Conservation (phyloP, 2,113 vertebrate genomes). For the Symphodus melops region DNA sequence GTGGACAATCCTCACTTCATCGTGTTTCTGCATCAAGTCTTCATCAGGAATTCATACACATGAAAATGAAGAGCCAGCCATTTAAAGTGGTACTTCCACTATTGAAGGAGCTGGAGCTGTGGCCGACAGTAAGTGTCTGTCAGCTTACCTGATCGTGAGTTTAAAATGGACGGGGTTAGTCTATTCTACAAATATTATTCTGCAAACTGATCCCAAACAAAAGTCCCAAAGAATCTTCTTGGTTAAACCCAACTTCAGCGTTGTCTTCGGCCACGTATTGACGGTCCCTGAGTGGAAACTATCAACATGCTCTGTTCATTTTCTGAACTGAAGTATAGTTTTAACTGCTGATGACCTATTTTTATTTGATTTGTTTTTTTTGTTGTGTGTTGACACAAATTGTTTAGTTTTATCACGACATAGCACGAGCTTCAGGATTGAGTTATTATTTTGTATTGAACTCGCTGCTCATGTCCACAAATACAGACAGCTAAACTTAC, state of each 20-base stretch:
- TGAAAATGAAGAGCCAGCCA: no score
- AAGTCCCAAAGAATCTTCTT: not conserved
- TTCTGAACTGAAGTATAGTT: not conserved
- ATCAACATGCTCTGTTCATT: not conserved
- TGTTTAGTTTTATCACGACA: not conserved
- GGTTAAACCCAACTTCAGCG: not conserved
- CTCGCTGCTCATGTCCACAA: no score
- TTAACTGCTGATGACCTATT: not conserved
- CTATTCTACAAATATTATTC: not conserved
- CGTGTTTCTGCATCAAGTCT: no score
- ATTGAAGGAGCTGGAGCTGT: no score
- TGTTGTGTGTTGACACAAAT: not conserved
- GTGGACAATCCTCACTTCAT: no score
- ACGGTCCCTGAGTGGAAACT: not conserved
- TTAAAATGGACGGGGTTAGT: not conserved
- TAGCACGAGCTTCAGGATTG: no score
- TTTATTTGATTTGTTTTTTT: not conserved
- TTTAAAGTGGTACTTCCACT: no score
- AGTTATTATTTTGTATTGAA: no score
- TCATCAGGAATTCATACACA: no score
- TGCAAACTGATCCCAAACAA: not conserved
- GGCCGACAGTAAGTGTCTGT: not conserved
- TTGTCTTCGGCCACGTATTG: not conserved
- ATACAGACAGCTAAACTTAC: no score
- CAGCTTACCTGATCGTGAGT: not conserved